Percentiles rank a stretch among this genome's conserved stretches.
Conservation (phyloP, 2,888 invertebrate genomes). For the Xanthorhoe spadicearia region DNA sequence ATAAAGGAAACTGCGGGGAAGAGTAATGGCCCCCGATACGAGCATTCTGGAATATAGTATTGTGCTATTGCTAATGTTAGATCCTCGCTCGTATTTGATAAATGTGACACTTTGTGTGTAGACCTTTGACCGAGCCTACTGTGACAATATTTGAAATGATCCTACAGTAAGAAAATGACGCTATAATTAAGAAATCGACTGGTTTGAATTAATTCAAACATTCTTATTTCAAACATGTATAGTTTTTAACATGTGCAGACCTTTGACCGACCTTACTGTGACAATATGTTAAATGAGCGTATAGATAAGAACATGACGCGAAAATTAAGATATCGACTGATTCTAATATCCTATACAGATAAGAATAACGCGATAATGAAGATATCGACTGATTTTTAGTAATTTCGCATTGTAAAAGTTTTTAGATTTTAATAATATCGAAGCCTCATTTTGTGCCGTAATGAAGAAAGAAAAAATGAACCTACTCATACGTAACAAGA, state of each 20-base stretch:
- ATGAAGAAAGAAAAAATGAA: no score
- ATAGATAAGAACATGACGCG: slow-evolving; percentile 6
- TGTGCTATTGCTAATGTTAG: slow-evolving; percentile 67
- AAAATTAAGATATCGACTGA: no score
- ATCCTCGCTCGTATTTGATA: slow-evolving; percentile 67
- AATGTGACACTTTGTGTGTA: slow-evolving; percentile 60
- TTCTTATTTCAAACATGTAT: no score
- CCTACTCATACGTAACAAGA: no score
- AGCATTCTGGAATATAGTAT: slow-evolving; percentile 73
- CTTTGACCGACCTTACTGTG: slow-evolving; percentile 58
- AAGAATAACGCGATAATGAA: no score
- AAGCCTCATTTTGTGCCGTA: background rate
- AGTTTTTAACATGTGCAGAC: no score
- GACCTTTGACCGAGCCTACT: slow-evolving; percentile 61
- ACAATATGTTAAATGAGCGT: slow-evolving; percentile 52
- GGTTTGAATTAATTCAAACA: no score
- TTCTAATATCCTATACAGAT: no score
- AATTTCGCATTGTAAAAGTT: background rate
- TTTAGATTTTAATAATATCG: background rate
- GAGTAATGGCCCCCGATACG: slow-evolving; percentile 77
- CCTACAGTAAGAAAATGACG: slow-evolving; percentile 8
- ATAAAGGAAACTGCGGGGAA: slow-evolving; percentile 75
- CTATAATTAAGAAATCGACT: slow-evolving; percentile 2
- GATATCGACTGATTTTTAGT: background rate
- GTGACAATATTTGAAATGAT: slow-evolving; percentile 54